A percentile compares a stretch with the other conserved stretches of the same genome.
Conservation (phyloP, 2,888 invertebrate genomes). For the Petrophora chlorosata region DNA sequence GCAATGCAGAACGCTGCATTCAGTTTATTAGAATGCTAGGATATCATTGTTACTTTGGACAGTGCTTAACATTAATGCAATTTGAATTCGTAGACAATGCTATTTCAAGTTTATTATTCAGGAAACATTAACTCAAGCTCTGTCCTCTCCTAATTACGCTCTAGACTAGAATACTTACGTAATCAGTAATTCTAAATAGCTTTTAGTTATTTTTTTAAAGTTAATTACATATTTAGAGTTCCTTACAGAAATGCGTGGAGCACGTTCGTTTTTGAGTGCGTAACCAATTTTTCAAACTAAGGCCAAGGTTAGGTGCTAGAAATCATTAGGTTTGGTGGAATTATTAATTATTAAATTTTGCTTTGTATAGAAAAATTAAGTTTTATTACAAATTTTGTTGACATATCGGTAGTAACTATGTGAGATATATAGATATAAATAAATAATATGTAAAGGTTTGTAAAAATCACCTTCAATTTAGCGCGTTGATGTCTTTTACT, state of each 20-base stretch:
- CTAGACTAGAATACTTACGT: constrained; percentile 10
- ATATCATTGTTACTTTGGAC: constrained; percentile 11
- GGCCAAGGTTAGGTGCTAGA: too few species aligned
- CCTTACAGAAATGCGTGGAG: too few species aligned
- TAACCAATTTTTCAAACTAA: too few species aligned
- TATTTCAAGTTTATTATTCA: constrained; percentile 12
- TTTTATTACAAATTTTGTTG: too few species aligned
- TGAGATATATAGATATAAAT: neutral
- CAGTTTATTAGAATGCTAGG: constrained; percentile 3
- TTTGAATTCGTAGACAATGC: constrained; percentile 16
- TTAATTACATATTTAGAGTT: too few species aligned
- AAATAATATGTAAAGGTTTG: neutral
- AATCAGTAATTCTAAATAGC: neutral
- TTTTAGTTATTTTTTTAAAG: too few species aligned
- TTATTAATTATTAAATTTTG: too few species aligned
- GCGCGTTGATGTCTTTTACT: constrained; percentile 24
- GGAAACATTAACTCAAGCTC: constrained; percentile 14
- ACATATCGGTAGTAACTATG: too few species aligned
- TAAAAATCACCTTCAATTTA: neutral
- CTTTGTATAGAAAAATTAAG: too few species aligned
- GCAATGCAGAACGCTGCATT: constrained; percentile 2
- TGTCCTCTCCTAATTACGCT: constrained; percentile 13
- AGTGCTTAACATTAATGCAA: constrained; percentile 4
- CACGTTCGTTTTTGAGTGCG: too few species aligned
- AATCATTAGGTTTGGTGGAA: too few species aligned